Evolutionary conservation across 2,888 invertebrate genomes (phyloP), one percentile per base, ranked within the genome.

Genomic region (Mystacides longicornis): DNA sequence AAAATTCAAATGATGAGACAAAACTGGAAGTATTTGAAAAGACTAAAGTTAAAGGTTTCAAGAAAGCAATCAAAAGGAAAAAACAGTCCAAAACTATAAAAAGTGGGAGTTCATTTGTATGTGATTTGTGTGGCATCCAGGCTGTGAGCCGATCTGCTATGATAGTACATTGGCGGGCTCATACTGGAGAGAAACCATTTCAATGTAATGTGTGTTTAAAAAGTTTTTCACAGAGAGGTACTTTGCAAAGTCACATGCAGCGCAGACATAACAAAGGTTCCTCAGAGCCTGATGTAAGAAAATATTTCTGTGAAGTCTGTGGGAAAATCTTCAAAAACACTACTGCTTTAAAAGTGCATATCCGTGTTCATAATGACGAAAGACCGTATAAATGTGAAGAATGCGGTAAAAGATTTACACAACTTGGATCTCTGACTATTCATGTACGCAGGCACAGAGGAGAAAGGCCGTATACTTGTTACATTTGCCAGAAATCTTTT

Each of bases 171-270:
- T 37, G 75, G 53, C 65, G 73, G 7, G 63, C 68, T 7, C 77
- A 77, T 60, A 75, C 75, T 0, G 76, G 75, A 0, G 75, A 75
- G 48, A 71, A 69, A 23, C 75, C 75, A 1, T 74, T 64, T 55
- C 48, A 69, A 0, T 77, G 77, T 57, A 62, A 66, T 0, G 66
- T 68, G 2, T 57, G 57, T 37, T 48, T 47, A 2, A 50, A 42
- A 19, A 43, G 52, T 27, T 54, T 54, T n/a, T 22, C 54, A 2
- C 54, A 54, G 21, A 54, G 43, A 18, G 43, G 43, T 18, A 20
- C 54, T 20, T 31, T 54, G 19, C 22, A 31, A 7, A n/a, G 19
- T 11, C 54, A 54, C 16, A 18, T 23, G 11, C n/a, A 48, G 23
- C 3, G 48, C 22, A 56, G 63, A 9, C 70, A 69, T 54, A 67